These are phyloP conservation scores for Pogonocherus hispidulus DNA, from an alignment of 2,888 invertebrate species.

Conservation along the genomic window DNA sequence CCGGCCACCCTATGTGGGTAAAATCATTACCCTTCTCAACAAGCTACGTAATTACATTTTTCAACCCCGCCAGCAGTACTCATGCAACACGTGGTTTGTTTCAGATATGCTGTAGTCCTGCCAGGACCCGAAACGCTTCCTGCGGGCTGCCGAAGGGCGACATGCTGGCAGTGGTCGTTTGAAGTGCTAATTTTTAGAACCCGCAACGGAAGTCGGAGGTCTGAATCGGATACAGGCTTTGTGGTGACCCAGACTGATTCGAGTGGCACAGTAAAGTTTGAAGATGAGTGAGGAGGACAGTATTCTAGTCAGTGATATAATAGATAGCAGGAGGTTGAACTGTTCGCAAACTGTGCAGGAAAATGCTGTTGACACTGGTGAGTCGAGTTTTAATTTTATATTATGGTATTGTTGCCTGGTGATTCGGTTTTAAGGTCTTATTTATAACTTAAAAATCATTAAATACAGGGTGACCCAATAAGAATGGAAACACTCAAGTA, in stretches of 20 bases:
- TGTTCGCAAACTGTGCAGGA: slow-evolving; percentile 35
- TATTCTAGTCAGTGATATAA: slow-evolving; percentile 34
- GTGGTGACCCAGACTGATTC: no score
- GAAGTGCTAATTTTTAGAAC: background rate
- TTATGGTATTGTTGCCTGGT: no score
- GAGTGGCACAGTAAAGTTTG: no score
- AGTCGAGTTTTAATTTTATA: slow-evolving; percentile 24
- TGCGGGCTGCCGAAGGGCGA: slow-evolving; percentile 20
- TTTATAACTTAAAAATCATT: no score
- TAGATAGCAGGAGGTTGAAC: slow-evolving; percentile 39
- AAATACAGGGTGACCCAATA: no score
- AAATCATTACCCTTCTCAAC: slow-evolving; percentile 11
- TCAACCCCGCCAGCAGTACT: slow-evolving; percentile 8
- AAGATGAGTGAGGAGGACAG: slow-evolving; percentile 47
- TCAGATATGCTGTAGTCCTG: slow-evolving; percentile 31
- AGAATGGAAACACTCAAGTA: no score
- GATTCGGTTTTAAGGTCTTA: no score
- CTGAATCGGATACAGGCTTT: background rate
- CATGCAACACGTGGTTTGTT: slow-evolving; percentile 42
- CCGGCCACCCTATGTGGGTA: background rate
- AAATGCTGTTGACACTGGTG: slow-evolving; percentile 21
- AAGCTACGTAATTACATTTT: slow-evolving; percentile 26
- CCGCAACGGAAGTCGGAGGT: background rate
- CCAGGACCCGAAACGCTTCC: background rate
- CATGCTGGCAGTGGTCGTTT: slow-evolving; percentile 10